Conservation (phyloP, 1,140 invertebrate species). For the Magallana angulata region DNA sequence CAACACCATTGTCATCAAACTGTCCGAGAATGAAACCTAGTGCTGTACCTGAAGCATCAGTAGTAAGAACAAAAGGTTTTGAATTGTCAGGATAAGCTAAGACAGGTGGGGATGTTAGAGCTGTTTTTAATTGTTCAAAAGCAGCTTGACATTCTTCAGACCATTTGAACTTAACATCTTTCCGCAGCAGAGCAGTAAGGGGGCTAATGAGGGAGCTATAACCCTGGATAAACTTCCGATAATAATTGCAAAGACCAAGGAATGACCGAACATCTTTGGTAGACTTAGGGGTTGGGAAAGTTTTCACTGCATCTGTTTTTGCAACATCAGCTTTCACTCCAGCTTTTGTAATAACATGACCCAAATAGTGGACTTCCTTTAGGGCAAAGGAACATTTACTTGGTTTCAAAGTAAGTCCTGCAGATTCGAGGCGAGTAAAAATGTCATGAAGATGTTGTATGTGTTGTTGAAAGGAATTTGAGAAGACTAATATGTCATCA, state of each 20-base stretch:
- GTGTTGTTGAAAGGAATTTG: constrained; percentile 50
- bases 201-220: constrained; percentile 47
- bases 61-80: constrained; percentile 53
- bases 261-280: neutral
- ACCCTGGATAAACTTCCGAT: constrained; percentile 69
- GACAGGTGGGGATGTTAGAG: constrained; percentile 41
- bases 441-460: constrained; percentile 17
- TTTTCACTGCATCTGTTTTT: constrained; percentile 44
- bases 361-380: too few relatives aligned
- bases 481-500: constrained; percentile 56
- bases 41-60: constrained; percentile 53
- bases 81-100: neutral
- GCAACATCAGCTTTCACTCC: constrained; percentile 50
- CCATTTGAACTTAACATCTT: constrained; percentile 56
- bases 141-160: constrained; percentile 47
- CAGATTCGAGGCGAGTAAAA: too few relatives aligned
- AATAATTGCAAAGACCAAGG: constrained; percentile 70
- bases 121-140: constrained; percentile 51
- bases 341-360: constrained; percentile 39
- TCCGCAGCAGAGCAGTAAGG: constrained; percentile 37
- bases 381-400: too few relatives aligned
- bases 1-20: constrained; percentile 19
- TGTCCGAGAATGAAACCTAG: constrained; percentile 52
- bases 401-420: too few relatives aligned
- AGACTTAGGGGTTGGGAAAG: too few relatives aligned